A percentile compares a stretch with the other conserved stretches of the same genome.
phyloP scores from a whole-genome alignment of 2,113 vertebrate genomes.

The Pogonocichla stellata region DNA sequence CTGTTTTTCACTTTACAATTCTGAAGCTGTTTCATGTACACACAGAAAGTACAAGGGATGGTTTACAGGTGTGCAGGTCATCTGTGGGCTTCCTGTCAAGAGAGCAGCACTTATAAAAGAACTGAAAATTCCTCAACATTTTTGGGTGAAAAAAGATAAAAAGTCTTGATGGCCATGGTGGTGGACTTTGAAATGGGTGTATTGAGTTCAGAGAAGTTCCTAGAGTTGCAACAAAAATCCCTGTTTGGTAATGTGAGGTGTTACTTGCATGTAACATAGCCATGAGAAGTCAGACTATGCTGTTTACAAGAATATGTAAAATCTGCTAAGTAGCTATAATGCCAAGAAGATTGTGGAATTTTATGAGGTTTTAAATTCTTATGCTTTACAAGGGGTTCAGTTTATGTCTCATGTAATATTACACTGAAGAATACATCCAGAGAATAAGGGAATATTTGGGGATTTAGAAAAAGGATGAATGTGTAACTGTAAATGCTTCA shows the following conservation, averaged over 20 bases:
- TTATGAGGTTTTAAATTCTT: constrained; percentile 24
- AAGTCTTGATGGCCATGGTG: not conserved
- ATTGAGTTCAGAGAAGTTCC: not conserved
- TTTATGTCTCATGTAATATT: not conserved
- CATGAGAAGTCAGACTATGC: not conserved
- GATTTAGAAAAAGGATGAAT: rapidly evolving
- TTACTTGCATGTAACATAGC: not conserved
- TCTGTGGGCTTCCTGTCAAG: not conserved
- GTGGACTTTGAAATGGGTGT: not conserved
- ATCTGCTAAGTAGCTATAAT: not conserved
- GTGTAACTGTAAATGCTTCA: not conserved
- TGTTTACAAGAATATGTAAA: constrained; percentile 34
- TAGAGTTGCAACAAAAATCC: not conserved
- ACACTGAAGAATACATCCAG: constrained; percentile 5
- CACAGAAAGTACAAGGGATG: not conserved
- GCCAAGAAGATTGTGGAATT: not conserved
- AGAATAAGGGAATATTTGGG: constrained; percentile 5
- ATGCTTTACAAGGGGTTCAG: not conserved
- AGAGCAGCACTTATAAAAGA: not conserved
- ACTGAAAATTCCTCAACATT: not conserved
- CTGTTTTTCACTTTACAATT: not conserved
- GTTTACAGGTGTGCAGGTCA: not conserved
- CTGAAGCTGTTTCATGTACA: not conserved
- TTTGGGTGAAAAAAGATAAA: not conserved
- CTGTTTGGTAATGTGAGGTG: not conserved